phyloP scores from a whole-genome alignment of 2,113 vertebrate species.

The Anolis carolinensis region DNA sequence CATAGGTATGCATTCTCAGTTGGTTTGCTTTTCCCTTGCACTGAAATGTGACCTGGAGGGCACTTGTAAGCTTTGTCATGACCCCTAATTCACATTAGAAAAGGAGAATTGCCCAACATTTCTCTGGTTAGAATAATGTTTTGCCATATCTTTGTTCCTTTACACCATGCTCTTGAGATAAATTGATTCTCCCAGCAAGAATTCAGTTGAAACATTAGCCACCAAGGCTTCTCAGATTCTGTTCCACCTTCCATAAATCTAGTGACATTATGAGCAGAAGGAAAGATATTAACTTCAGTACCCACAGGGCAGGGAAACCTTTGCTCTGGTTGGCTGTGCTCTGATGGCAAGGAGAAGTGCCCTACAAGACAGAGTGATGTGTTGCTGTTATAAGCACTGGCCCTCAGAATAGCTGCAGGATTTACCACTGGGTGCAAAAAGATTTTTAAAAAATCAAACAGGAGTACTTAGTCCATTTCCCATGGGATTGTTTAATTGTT shows the following conservation, averaged over 20 bases:
- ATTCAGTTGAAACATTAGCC: not conserved
- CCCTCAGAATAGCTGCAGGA: constrained; percentile 1
- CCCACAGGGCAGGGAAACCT: not conserved
- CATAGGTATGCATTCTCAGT: not conserved
- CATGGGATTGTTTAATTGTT: too few species aligned
- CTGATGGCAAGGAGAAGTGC: not conserved
- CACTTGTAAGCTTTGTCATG: not conserved
- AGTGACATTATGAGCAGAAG: not conserved
- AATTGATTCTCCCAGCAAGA: constrained; percentile 1
- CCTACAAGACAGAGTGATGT: not conserved
- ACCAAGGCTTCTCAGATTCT: not conserved
- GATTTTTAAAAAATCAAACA: not conserved
- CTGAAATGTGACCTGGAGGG: not conserved
- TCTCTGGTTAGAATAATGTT: constrained; percentile 13
- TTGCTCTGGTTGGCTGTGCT: not conserved
- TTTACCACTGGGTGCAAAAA: constrained; percentile 19
- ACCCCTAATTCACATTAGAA: not conserved
- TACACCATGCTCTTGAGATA: not conserved
- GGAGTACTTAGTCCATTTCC: not conserved
- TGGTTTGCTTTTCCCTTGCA: not conserved
- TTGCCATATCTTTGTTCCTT: fast-evolving
- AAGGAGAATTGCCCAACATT: fast-evolving
- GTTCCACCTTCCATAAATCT: not conserved
- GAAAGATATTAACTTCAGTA: not conserved
- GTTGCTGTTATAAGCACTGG: constrained; percentile 6